These are phyloP conservation scores for Caenorhabditis panamensis DNA, from an alignment of 2,888 invertebrate species.

Conservation along the genomic window DNA sequence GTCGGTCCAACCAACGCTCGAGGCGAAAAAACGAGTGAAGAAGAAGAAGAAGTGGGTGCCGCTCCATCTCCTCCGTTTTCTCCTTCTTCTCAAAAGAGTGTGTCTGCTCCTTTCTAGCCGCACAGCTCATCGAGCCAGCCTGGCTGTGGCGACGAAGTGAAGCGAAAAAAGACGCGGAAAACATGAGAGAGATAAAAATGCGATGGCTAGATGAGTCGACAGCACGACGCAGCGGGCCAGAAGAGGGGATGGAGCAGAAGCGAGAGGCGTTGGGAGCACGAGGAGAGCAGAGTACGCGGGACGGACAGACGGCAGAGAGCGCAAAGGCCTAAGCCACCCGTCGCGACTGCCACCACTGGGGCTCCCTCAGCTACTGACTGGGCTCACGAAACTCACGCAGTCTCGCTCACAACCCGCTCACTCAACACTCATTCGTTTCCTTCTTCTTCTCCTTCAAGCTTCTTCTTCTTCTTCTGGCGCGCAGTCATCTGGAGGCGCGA, in stretches of 20 bases:
- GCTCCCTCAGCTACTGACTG: slow-evolving; percentile 13
- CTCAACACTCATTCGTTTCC: slow-evolving; percentile 27
- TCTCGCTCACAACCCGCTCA: slow-evolving; percentile 36
- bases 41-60: slow-evolving; percentile 21
- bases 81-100: slow-evolving; percentile 23
- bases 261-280: slow-evolving; percentile 11
- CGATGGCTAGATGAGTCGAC: slow-evolving; percentile 28
- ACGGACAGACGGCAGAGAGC: slow-evolving; percentile 2
- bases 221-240: slow-evolving; percentile 1
- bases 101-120: slow-evolving; percentile 17
- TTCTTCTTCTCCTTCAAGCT: slow-evolving; percentile 14
- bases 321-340: slow-evolving; percentile 6
- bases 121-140: slow-evolving; percentile 12
- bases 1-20: slow-evolving; percentile 1
- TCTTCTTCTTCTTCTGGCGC: slow-evolving; percentile 17
- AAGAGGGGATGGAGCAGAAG: slow-evolving; percentile 20
- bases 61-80: slow-evolving; percentile 22
- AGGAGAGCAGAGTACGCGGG: slow-evolving; percentile 3
- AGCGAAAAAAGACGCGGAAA: slow-evolving; percentile 24
- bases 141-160: slow-evolving; percentile 29
- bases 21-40: slow-evolving; percentile 26
- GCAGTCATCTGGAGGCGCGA: slow-evolving; percentile 44
- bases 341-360: slow-evolving; percentile 17
- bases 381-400: slow-evolving; percentile 17
- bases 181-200: slow-evolving; percentile 14